Evolutionary conservation across 92 coral and sea anemone genomes (phyloP).

Genomic region (Zoanthus sansibaricus): DNA sequence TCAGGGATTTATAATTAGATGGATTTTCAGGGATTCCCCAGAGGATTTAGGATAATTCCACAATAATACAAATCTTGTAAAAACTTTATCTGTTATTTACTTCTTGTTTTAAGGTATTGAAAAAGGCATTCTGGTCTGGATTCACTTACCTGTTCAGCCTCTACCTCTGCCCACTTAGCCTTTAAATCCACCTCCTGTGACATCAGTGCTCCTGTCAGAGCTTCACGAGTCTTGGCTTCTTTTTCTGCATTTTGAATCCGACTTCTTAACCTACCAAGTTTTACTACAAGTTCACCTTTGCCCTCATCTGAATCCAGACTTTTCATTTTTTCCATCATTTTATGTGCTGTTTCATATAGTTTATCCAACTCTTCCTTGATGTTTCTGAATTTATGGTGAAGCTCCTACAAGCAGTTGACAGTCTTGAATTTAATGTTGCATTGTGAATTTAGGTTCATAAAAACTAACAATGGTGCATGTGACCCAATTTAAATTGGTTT

Average conservation of each 20-base stretch:
- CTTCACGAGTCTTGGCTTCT: conserved; percentile 80
- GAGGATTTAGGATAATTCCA: too few species aligned
- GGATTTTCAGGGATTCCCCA: too few species aligned
- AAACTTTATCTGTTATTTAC: too few species aligned
- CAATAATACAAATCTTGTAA: too few species aligned
- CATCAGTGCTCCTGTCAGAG: conserved; percentile 67
- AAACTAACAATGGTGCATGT: too few species aligned
- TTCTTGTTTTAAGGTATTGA: too few species aligned
- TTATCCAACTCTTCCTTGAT: conserved; percentile 37
- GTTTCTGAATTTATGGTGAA: conserved; percentile 18
- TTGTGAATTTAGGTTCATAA: too few species aligned
- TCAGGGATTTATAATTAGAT: too few species aligned
- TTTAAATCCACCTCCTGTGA: conserved; percentile 72
- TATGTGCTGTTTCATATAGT: conserved; percentile 1
- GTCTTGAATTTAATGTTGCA: not conserved
- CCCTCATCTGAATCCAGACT: conserved; percentile 39
- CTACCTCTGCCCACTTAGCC: conserved; percentile 64
- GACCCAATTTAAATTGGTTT: too few species aligned
- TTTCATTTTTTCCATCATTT: conserved; percentile 37
- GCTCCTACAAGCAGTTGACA: conserved; percentile 17
- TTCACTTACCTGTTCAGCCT: conserved; percentile 79
- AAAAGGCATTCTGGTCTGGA: not conserved
- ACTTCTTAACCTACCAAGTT: conserved; percentile 43
- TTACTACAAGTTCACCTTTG: conserved; percentile 53
- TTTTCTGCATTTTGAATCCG: conserved; percentile 39